Evolutionary conservation across 2,888 invertebrate species (phyloP), one percentile per base, ranked within the genome.

Genomic region (Anticlea derivata): DNA sequence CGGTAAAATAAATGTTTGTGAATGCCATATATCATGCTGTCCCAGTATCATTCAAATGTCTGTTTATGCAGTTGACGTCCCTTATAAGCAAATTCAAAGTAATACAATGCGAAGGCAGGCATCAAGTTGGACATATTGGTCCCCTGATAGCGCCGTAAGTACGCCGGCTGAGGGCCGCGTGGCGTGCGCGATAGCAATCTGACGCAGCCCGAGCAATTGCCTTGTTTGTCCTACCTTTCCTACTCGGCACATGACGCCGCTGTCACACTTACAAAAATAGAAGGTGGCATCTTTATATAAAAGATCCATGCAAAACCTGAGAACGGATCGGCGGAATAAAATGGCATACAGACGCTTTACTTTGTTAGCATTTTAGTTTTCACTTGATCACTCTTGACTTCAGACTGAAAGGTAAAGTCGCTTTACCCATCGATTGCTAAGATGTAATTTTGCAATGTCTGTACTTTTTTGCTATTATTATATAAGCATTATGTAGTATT

Each of bases 161-260:
- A 44, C 40, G 39, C 39, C 64, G 61, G 66, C 61, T 60, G 66
- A 60, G 65, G 66, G 70, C 70, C 60, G 61, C 59, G 62, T 74
- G 61, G 78, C 76, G 76, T 78, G 79, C 66, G 65, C 60, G 86
- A 86, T 86, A 77, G 73, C 66, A 63, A 86, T 86, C 85, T 76
- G 61, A 65, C 63, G 61, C 61, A 63, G 73, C 72, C 65, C 71
- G 65, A 73, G 79, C 85, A 83, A 84, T 85, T 83, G 84, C 83
- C 85, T 81, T 83, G 85, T 86, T 83, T 85, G 86, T 84, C 79
- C 74, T 76, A 65, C 70, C 68, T 85, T 85, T 84, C 78, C 75
- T 75, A 66, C 70, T 68, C 63, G 62, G 62, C 61, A 66, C 62
- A 53, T 56, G 50, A 53, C 47, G 37, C 47, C 43, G 38, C 39